phyloP scores from a whole-genome alignment of 1,140 invertebrate genomes.

The Aphis craccivora region DNA sequence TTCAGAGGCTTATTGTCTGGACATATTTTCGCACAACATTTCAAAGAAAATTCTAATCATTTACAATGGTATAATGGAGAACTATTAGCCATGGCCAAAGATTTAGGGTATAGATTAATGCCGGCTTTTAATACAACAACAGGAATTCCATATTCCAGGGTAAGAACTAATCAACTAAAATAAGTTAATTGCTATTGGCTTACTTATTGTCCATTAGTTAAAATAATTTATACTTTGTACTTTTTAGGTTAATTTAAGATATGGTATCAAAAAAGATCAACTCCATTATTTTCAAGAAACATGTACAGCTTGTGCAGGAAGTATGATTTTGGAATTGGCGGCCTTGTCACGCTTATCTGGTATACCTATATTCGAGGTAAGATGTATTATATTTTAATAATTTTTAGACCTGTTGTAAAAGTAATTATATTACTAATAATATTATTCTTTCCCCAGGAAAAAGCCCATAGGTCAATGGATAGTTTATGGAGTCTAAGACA shows the following conservation, averaged over 20 bases:
- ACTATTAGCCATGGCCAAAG: conserved; percentile 87
- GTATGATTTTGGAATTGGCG: conserved; percentile 97
- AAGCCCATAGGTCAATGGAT: conserved; percentile 96
- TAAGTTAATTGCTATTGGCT: conserved; percentile 49
- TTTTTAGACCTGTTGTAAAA: background rate
- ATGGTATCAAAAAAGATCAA: conserved; percentile 82
- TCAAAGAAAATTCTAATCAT: conserved; percentile 77
- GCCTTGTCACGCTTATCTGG: conserved; percentile 92
- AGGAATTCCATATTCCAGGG: conserved; percentile 94
- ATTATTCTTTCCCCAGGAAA: conserved; percentile 69
- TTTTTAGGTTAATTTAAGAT: conserved; percentile 84
- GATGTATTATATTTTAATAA: conserved; percentile 23
- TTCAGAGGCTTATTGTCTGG: conserved; percentile 87
- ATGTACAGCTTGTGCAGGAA: conserved; percentile 98
- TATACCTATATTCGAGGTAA: conserved; percentile 88
- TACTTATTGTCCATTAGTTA: background rate
- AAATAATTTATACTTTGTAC: conserved; percentile 53
- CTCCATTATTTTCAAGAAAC: conserved; percentile 84
- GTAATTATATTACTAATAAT: background rate
- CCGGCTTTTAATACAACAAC: conserved; percentile 98
- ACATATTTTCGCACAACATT: conserved; percentile 86
- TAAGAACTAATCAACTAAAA: conserved; percentile 66
- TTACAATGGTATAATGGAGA: conserved; percentile 93
- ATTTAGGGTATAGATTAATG: conserved; percentile 88
- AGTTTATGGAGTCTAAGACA: conserved; percentile 94